Evolutionary conservation across 1,140 invertebrate species (phyloP).

Genomic region (Elymnias hypermnestra): DNA sequence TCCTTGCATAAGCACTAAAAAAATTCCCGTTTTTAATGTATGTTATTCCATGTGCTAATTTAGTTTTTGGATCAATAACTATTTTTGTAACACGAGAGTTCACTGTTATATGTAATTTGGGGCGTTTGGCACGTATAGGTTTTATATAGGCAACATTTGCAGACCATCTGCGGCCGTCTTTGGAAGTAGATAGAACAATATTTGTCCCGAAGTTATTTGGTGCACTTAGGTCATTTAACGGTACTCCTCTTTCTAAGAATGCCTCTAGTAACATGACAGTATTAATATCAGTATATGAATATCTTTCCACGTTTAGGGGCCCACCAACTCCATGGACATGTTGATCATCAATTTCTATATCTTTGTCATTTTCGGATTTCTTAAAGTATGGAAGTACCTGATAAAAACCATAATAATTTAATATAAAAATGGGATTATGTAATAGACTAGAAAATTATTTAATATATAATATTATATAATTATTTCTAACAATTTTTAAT

Average conservation of each 20-base stretch:
- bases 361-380: too few species aligned
- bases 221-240: slow-evolving; percentile 70
- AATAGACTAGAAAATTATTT: too few species aligned
- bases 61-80: slow-evolving; percentile 80
- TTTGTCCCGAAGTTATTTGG: slow-evolving; percentile 74
- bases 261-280: slow-evolving; percentile 70
- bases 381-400: too few species aligned
- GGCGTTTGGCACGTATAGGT: slow-evolving; percentile 79
- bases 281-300: slow-evolving; percentile 72
- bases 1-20: slow-evolving; percentile 27
- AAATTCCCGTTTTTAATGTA: slow-evolving; percentile 76
- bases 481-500: too few species aligned
- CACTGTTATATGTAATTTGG: slow-evolving; percentile 82
- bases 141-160: slow-evolving; percentile 82
- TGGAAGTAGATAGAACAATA: slow-evolving; percentile 74
- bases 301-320: too few species aligned
- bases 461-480: too few species aligned
- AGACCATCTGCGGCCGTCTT: slow-evolving; percentile 80
- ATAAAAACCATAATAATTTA: too few species aligned
- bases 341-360: too few species aligned
- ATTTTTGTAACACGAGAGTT: slow-evolving; percentile 82
- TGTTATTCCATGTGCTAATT: slow-evolving; percentile 82
- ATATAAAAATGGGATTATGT: too few species aligned
- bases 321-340: too few species aligned
- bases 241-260: slow-evolving; percentile 75